Evolutionary conservation across 1,140 invertebrate genomes (phyloP).

Genomic region (Drosophila persimilis): DNA sequence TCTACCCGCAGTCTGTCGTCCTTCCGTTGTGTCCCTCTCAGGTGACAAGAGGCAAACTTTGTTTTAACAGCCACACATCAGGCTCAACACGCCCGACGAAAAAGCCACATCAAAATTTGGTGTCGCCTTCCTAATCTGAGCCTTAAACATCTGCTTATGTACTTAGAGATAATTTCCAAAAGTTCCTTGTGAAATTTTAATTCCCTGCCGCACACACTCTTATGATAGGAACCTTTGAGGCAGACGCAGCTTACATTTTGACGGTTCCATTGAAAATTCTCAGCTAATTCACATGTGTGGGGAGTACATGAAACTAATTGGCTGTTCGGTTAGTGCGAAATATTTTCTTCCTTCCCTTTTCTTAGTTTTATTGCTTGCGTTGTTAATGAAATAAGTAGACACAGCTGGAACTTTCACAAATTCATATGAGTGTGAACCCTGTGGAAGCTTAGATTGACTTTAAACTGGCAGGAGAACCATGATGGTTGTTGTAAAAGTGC

Average conservation of each 20-base stretch:
- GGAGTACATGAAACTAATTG: slow-evolving; percentile 30
- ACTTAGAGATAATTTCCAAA: slow-evolving; percentile 40
- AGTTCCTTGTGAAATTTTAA: slow-evolving; percentile 38
- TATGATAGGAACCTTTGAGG: slow-evolving; percentile 13
- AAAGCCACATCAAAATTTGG: slow-evolving; percentile 39
- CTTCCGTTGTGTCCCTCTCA: background rate
- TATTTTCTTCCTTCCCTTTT: slow-evolving; percentile 3
- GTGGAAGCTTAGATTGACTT: too few species aligned
- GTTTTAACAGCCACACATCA: slow-evolving; percentile 45
- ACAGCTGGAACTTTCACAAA: too few species aligned
- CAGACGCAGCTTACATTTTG: slow-evolving; percentile 25
- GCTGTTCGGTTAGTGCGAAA: slow-evolving; percentile 11
- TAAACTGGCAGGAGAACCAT: too few species aligned
- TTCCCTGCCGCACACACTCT: slow-evolving; percentile 16
- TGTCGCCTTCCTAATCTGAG: slow-evolving; percentile 25
- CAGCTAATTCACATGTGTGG: slow-evolving; percentile 9
- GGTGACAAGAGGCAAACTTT: slow-evolving; percentile 52
- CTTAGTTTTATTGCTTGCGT: slow-evolving; percentile 7
- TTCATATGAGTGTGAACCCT: too few species aligned
- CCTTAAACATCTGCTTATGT: slow-evolving; percentile 48
- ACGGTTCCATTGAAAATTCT: slow-evolving; percentile 6
- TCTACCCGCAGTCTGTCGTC: background rate
- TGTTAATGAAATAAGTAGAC: too few species aligned
- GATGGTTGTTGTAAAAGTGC: too few species aligned
- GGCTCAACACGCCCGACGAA: slow-evolving; percentile 11